Evolutionary conservation across 1,140 invertebrate species (phyloP).

Genomic region (Aphidius gifuensis): DNA sequence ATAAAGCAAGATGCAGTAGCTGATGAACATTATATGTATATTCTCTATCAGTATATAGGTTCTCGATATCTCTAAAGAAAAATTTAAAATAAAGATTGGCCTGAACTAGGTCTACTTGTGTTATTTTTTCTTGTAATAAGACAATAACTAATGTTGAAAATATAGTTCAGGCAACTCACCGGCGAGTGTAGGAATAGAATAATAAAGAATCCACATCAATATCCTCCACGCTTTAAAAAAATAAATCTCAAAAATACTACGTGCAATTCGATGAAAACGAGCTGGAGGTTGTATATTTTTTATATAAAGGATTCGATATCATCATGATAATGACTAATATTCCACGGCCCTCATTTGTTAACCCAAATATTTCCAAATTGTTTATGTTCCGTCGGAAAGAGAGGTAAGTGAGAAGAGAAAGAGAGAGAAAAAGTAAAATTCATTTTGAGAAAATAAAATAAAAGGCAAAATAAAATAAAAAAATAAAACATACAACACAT

Average conservation of each 20-base stretch:
- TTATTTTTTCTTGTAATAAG: slow-evolving; percentile 24
- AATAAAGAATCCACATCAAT: slow-evolving; percentile 28
- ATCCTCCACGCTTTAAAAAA: slow-evolving; percentile 22
- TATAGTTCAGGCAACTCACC: too few species aligned
- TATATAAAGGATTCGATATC: slow-evolving; percentile 23
- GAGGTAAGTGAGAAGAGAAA: too few species aligned
- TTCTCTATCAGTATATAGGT: too few species aligned
- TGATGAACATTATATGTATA: slow-evolving; percentile 6
- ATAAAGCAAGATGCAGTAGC: slow-evolving; percentile 3
- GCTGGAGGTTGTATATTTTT: slow-evolving; percentile 23
- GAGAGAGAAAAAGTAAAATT: too few species aligned
- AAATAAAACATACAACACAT: too few species aligned
- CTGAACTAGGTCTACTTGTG: slow-evolving; percentile 8
- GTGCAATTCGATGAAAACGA: slow-evolving; percentile 17
- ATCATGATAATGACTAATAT: slow-evolving; percentile 17
- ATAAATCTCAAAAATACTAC: slow-evolving; percentile 9
- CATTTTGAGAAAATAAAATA: too few species aligned
- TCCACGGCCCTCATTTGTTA: slow-evolving; percentile 18
- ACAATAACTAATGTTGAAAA: slow-evolving; percentile 32
- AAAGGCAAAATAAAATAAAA: too few species aligned
- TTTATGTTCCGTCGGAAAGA: too few species aligned
- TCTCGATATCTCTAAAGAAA: too few species aligned
- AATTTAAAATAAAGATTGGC: neutral
- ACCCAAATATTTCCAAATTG: slow-evolving; percentile 22
- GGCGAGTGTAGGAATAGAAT: slow-evolving; percentile 23